Evolutionary conservation across 2,797 vertebrate species (phyloP).

Genomic region (Pangasius sanitwongsei): DNA sequence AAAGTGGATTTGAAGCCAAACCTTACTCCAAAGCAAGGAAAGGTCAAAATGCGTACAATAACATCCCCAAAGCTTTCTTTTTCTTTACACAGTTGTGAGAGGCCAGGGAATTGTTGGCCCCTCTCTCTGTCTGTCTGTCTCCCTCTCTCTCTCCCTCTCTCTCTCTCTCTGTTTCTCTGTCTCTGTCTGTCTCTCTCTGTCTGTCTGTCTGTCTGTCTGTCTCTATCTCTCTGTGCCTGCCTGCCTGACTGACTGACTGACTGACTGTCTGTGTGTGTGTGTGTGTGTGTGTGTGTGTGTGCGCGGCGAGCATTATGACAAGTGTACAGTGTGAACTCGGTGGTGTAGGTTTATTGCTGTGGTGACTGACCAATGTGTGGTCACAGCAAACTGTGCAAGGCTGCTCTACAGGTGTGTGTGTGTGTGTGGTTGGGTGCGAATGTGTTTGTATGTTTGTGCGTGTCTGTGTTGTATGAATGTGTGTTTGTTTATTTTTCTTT

Average conservation of each 20-base stretch:
- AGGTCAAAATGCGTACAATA: constrained; percentile 40
- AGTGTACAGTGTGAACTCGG: constrained; percentile 15
- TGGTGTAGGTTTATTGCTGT: constrained; percentile 62
- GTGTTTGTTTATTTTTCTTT: not conserved
- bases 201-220: not conserved
- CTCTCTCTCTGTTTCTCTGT: not conserved
- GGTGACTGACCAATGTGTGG: constrained; percentile 63
- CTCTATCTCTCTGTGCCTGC: not conserved
- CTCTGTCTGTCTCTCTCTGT: not conserved
- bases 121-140: not conserved
- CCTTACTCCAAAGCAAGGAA: constrained; percentile 4
- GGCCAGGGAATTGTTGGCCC: constrained; percentile 7
- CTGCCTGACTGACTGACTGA: not conserved
- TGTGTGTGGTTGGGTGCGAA: not conserved
- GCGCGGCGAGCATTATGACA: not conserved
- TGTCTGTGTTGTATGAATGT: not conserved
- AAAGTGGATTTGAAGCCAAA: constrained; percentile 28
- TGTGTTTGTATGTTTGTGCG: not conserved
- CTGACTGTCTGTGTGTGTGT: not conserved
- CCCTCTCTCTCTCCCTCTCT: not conserved
- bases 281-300: not conserved
- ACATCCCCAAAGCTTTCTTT: constrained; percentile 26
- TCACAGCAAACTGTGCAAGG: constrained; percentile 67
- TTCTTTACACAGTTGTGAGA: constrained; percentile 18
- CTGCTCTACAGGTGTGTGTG: constrained; percentile 56